Evolutionary conservation across 1,140 invertebrate species (phyloP).

Genomic region (Habropoda laboriosa): DNA sequence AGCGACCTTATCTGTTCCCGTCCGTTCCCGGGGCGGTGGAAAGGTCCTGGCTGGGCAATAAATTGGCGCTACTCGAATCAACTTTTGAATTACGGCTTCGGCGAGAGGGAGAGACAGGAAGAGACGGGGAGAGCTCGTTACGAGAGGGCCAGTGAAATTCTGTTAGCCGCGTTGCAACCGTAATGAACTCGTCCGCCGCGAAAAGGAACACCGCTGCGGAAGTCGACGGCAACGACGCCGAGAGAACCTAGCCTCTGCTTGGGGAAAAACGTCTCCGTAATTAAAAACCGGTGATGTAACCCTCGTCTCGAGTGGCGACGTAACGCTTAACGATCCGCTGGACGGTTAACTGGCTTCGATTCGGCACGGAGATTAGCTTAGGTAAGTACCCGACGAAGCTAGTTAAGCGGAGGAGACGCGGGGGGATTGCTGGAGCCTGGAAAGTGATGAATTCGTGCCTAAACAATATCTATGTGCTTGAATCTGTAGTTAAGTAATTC

Average conservation of each 20-base stretch:
- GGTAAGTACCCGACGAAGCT: no score
- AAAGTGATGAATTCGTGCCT: no score
- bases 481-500: no score
- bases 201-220: background rate
- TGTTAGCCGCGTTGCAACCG: slow-evolving; percentile 58
- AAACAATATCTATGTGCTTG: no score
- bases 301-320: no score
- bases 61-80: slow-evolving; percentile 61
- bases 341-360: no score
- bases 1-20: slow-evolving; percentile 5
- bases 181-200: slow-evolving; percentile 57
- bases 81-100: slow-evolving; percentile 61
- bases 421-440: no score
- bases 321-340: no score
- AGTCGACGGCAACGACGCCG: background rate
- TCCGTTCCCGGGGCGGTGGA: background rate
- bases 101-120: slow-evolving; percentile 38
- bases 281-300: background rate
- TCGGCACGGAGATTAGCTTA: no score
- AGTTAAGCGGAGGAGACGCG: no score
- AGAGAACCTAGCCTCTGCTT: background rate
- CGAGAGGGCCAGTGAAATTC: slow-evolving; percentile 47
- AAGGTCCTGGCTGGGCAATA: slow-evolving; percentile 17
- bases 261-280: background rate
- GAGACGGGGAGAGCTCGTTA: slow-evolving; percentile 54